Evolutionary conservation across 53 echinoderm and acorn worm genomes (phyloP).

Genomic region (Stichopus horrens): DNA sequence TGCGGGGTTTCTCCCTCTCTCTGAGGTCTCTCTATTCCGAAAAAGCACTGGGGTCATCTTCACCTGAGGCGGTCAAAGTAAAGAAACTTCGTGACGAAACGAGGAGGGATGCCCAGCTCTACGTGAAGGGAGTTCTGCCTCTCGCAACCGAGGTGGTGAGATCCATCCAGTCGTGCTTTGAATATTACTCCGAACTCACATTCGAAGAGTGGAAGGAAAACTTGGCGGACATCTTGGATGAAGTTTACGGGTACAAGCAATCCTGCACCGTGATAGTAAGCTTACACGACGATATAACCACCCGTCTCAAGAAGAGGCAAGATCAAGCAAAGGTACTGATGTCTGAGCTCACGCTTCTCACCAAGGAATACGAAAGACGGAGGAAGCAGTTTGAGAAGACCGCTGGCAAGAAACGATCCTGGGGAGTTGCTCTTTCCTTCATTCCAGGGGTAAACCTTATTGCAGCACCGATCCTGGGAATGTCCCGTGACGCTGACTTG

Average conservation of each 20-base stretch:
- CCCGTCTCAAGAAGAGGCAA: constrained; percentile 1
- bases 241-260: background rate
- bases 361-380: background rate
- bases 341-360: background rate
- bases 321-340: constrained; percentile 21
- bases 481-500: background rate
- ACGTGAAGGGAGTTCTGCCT: constrained; percentile 7
- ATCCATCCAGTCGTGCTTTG: background rate
- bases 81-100: constrained; percentile 1
- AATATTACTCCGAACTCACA: background rate
- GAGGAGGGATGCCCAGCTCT: background rate
- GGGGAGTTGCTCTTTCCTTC: background rate
- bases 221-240: background rate
- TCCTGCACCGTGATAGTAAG: constrained; percentile 2
- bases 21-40: constrained; percentile 2
- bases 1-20: constrained; percentile 3
- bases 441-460: background rate
- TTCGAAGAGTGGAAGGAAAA: background rate
- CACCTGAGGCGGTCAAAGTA: background rate
- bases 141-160: background rate
- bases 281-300: constrained; percentile 21
- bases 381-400: background rate
- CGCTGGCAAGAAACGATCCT: background rate
- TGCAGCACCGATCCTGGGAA: background rate
- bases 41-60: background rate